Base-by-base conservation (phyloP, 1,140 invertebrate species). In the Epicauta chinensis region DNA sequence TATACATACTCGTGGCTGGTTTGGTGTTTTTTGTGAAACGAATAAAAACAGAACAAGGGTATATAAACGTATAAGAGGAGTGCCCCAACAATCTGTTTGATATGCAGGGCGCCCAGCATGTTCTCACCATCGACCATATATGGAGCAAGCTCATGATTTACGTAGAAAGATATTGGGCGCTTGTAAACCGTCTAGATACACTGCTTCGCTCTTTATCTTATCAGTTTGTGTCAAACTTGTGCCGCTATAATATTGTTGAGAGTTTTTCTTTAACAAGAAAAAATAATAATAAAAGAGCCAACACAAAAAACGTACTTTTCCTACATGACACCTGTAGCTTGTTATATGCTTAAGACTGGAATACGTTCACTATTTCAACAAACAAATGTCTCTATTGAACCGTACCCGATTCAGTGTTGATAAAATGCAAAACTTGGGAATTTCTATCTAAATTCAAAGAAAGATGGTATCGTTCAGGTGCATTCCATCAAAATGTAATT, bases 61-160 rank as follows among this genome's bases (percentile, higher is more conserved):
- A 23, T 23, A 23, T 23, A 23, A 23, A 23, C 7, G 23, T 23
- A 23, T 23, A 7, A 30, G 29, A 35, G 46, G 45, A 55, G 53
- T 50, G 46, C 43, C 40, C 23, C 23, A 23, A 23, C 23, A 23
- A 23, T 23, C 39, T 45, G 46, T 48, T 56, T 50, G 50, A 43
- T 46, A 56, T 55, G 46, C 35, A 42, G 45, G 45, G 16, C 23
- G 37, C 42, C 23, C 35, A 30, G 44, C 38, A 14, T 29, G 44
- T 34, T 45, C 43, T 29, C 52, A 35, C 23, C 44, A 45, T 48
- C 35, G 13, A 16, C 58, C 58, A 52, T 60, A 60, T 60, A 60
- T 57, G 58, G 58, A 57, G 41, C 58, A 60, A 43, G 39, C 35
- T 41, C 51, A 60, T 60, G 54, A 60, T 60, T 60, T 60, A 60